Evolutionary conservation across 2,888 invertebrate genomes (phyloP).

Genomic region (Apantesis nais): DNA sequence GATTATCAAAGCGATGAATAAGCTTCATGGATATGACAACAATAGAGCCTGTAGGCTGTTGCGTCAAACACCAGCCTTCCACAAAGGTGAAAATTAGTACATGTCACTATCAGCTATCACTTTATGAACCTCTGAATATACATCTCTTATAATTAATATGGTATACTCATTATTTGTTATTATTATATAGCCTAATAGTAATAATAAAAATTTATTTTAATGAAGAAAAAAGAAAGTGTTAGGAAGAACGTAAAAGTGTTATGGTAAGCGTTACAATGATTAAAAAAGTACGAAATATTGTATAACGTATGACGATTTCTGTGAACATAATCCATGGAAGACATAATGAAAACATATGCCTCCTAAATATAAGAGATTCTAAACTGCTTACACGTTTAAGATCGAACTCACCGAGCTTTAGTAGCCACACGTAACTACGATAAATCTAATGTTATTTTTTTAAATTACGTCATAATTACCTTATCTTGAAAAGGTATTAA

Average conservation of each 20-base stretch:
- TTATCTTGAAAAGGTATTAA: not conserved
- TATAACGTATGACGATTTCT: no score
- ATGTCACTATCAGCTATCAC: slow-evolving; percentile 39
- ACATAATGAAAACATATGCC: not conserved
- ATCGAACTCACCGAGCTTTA: not conserved
- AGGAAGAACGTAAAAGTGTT: no score
- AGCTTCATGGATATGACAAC: slow-evolving; percentile 62
- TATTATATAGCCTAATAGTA: not conserved
- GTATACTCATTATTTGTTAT: not conserved
- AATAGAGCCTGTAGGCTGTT: slow-evolving; percentile 52
- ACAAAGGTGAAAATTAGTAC: slow-evolving; percentile 54
- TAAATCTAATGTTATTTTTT: no score
- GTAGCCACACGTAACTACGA: not conserved
- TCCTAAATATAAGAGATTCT: not conserved
- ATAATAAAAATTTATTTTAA: not conserved
- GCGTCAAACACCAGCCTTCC: slow-evolving; percentile 47
- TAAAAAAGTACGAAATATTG: no score
- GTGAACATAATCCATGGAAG: not conserved
- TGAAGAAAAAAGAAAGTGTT: no score
- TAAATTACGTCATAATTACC: no score
- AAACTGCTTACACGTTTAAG: not conserved
- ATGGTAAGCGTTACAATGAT: no score
- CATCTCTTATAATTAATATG: slow-evolving; percentile 13
- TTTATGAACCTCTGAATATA: slow-evolving; percentile 35
- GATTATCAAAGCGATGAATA: slow-evolving; percentile 60